phyloP scores from a whole-genome alignment of 2,888 invertebrate genomes.

The Agrochola litura region DNA sequence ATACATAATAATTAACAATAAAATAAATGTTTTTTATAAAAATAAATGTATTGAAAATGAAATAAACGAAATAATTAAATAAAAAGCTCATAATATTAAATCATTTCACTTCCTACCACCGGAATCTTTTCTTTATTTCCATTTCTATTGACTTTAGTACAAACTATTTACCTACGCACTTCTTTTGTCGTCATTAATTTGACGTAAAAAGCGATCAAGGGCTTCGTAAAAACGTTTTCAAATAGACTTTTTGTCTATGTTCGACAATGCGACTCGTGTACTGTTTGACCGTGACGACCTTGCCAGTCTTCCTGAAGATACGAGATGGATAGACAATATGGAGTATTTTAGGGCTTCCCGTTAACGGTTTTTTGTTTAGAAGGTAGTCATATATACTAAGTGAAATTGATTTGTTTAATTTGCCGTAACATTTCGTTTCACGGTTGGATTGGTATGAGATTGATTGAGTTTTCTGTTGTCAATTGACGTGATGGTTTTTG shows the following conservation, averaged over 20 bases:
- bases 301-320: constrained; percentile 69
- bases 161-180: constrained; percentile 28
- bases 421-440: constrained; percentile 55
- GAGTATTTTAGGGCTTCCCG: constrained; percentile 54
- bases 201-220: constrained; percentile 54
- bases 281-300: constrained; percentile 73
- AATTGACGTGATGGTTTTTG: not conserved
- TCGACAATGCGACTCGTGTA: constrained; percentile 63
- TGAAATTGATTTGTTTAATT: constrained; percentile 55
- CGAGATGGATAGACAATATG: constrained; percentile 44
- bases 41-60: too few relatives aligned
- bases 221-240: constrained; percentile 59
- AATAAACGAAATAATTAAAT: too few relatives aligned
- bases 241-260: constrained; percentile 72
- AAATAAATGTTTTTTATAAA: too few relatives aligned
- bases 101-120: not conserved
- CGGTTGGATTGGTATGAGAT: constrained; percentile 13
- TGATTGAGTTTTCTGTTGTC: constrained; percentile 25
- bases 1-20: too few relatives aligned
- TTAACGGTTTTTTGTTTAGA: constrained; percentile 22
- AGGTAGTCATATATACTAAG: constrained; percentile 21
- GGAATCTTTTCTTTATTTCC: not conserved
- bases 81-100: too few relatives aligned
- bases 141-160: not conserved
- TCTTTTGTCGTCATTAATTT: constrained; percentile 16